A percentile compares a stretch with the other conserved stretches of the same genome.
Evolutionary conservation across 2,113 vertebrate species (phyloP).

Genomic region (Phrynosoma platyrhinos): DNA sequence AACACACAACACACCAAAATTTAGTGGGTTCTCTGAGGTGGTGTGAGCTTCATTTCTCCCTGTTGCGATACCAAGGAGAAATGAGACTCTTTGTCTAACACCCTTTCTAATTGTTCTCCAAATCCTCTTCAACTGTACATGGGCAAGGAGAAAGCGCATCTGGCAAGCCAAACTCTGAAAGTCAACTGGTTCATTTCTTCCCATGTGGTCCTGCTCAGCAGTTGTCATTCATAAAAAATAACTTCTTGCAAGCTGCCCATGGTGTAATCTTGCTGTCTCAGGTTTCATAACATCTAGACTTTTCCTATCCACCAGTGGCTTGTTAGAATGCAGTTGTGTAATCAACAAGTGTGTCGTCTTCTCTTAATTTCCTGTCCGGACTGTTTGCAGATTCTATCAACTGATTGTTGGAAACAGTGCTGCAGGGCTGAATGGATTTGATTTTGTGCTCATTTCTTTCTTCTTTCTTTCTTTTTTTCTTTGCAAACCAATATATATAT

Average conservation of each 20-base stretch:
- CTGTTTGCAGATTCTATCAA: not conserved
- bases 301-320: not conserved
- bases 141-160: too few species aligned
- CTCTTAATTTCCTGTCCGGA: conserved; percentile 22
- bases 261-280: not conserved
- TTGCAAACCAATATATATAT: too few species aligned
- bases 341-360: conserved; percentile 18
- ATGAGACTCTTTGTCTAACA: not conserved
- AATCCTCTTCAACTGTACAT: not conserved
- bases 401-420: not conserved
- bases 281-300: not conserved
- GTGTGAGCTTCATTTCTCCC: not conserved
- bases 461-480: not conserved
- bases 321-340: conserved; percentile 22
- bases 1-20: not conserved
- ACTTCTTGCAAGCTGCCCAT: not conserved
- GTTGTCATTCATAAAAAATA: not conserved
- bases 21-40: not conserved
- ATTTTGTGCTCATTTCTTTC: not conserved
- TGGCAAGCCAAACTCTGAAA: not conserved
- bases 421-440: not conserved
- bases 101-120: not conserved
- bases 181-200: not conserved
- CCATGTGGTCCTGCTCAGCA: not conserved
- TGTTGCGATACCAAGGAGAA: not conserved